phyloP scores from a whole-genome alignment of 2,113 vertebrate genomes.

The Mirza zaza region DNA sequence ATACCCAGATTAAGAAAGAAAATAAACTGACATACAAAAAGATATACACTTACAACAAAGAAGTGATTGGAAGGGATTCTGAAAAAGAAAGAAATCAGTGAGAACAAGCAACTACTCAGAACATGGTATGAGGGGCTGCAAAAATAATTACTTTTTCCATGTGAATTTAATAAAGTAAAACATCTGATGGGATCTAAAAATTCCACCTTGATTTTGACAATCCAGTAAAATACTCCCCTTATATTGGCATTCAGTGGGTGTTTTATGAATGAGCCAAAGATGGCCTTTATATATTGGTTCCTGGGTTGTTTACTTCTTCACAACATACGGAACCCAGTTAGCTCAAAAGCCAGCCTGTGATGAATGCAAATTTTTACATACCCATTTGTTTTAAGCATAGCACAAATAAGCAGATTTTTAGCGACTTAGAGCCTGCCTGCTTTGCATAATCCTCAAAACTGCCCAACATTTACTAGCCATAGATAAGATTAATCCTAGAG shows the following conservation, averaged over 20 bases:
- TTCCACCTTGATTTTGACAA: constrained; percentile 50
- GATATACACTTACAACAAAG: background rate
- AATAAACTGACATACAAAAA: background rate
- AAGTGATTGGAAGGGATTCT: background rate
- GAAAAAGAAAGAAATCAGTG: background rate
- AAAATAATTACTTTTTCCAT: background rate
- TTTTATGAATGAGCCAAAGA: constrained; percentile 13
- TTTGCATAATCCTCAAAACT: background rate
- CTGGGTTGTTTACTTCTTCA: background rate
- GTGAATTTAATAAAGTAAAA: constrained; percentile 57
- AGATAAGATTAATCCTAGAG: background rate
- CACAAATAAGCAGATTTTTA: background rate
- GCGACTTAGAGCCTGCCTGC: background rate
- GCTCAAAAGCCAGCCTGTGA: background rate
- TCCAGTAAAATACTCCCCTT: background rate
- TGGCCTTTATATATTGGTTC: constrained; percentile 2
- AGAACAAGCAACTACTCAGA: background rate
- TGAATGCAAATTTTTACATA: constrained; percentile 15
- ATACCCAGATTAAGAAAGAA: background rate
- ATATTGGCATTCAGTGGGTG: background rate
- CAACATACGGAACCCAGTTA: background rate
- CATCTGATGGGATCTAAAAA: constrained; percentile 14
- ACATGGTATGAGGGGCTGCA: background rate
- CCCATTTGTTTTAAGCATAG: background rate
- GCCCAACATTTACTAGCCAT: background rate